Evolutionary conservation across 35 echinoderm and acorn worm species (phyloP).

Genomic region (Amphiura filiformis): DNA sequence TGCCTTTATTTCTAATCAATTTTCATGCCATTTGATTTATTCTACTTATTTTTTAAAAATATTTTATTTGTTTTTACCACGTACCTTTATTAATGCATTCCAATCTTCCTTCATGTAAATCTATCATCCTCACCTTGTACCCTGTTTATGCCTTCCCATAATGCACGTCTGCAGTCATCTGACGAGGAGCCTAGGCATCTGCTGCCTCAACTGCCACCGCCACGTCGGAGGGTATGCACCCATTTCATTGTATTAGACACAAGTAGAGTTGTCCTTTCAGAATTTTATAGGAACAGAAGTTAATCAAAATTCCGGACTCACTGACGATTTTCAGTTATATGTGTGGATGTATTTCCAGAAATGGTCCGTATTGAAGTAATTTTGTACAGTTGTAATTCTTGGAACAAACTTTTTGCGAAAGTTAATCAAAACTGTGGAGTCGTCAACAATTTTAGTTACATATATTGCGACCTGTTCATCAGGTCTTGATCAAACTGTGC

Average conservation of each 20-base stretch:
- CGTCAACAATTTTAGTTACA: too few relatives aligned
- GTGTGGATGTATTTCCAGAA: neutral
- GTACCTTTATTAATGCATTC: neutral
- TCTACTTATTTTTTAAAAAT: neutral
- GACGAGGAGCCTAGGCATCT: neutral
- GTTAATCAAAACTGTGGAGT: too few relatives aligned
- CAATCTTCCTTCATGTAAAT: neutral
- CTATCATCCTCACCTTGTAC: neutral
- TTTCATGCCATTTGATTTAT: neutral
- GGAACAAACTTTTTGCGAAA: too few relatives aligned
- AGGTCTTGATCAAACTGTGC: too few relatives aligned
- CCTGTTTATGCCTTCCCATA: neutral
- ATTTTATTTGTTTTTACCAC: neutral
- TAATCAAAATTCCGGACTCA: too few relatives aligned
- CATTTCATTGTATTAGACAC: neutral
- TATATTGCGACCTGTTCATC: too few relatives aligned
- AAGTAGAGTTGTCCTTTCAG: neutral
- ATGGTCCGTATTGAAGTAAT: neutral
- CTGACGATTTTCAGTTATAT: neutral
- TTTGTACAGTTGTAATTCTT: too few relatives aligned
- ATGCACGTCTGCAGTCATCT: constrained; percentile 10
- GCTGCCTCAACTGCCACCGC: neutral
- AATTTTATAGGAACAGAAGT: too few relatives aligned
- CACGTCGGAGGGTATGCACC: constrained; percentile 12
- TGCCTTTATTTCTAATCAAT: neutral